Evolutionary conservation across 2,797 vertebrate genomes (phyloP).

Genomic region (Spondyliosoma cantharus): DNA sequence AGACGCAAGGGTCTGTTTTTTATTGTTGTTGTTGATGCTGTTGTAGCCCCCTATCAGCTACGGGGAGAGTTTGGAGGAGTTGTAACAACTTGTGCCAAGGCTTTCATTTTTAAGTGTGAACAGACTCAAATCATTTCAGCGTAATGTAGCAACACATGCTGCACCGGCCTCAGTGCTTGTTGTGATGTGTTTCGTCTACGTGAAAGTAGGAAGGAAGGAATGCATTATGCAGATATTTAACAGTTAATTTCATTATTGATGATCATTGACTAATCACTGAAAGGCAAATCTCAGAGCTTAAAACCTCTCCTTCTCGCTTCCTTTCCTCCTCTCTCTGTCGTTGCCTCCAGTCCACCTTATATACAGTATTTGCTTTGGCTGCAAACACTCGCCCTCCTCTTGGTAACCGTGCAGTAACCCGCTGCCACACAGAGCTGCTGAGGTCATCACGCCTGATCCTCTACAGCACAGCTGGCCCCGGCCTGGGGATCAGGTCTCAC

Average conservation of each 20-base stretch:
- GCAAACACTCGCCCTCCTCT: slow-evolving; percentile 55
- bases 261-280: slow-evolving; percentile 20
- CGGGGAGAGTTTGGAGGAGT: slow-evolving; percentile 45
- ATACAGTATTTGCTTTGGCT: slow-evolving; percentile 70
- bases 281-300: neutral
- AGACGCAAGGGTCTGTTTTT: slow-evolving; percentile 53
- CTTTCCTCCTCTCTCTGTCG: slow-evolving; percentile 3
- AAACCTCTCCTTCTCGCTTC: slow-evolving; percentile 28
- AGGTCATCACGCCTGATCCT: slow-evolving; percentile 75
- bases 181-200: slow-evolving; percentile 36
- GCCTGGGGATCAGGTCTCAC: slow-evolving; percentile 51
- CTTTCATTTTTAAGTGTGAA: slow-evolving; percentile 70
- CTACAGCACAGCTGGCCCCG: slow-evolving; percentile 65
- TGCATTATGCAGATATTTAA: slow-evolving; percentile 13
- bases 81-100: slow-evolving; percentile 57
- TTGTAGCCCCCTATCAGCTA: slow-evolving; percentile 53
- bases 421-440: slow-evolving; percentile 72
- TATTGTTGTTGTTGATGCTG: slow-evolving; percentile 64
- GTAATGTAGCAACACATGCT: slow-evolving; percentile 49
- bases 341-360: slow-evolving; percentile 48
- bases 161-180: slow-evolving; percentile 17
- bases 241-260: slow-evolving; percentile 32
- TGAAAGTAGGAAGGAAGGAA: slow-evolving; percentile 21
- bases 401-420: slow-evolving; percentile 60
- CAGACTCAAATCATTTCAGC: slow-evolving; percentile 61